Evolutionary conservation across 2,113 vertebrate genomes (phyloP), one percentile per base, ranked within the genome.

Genomic region (Empidonax traillii): DNA sequence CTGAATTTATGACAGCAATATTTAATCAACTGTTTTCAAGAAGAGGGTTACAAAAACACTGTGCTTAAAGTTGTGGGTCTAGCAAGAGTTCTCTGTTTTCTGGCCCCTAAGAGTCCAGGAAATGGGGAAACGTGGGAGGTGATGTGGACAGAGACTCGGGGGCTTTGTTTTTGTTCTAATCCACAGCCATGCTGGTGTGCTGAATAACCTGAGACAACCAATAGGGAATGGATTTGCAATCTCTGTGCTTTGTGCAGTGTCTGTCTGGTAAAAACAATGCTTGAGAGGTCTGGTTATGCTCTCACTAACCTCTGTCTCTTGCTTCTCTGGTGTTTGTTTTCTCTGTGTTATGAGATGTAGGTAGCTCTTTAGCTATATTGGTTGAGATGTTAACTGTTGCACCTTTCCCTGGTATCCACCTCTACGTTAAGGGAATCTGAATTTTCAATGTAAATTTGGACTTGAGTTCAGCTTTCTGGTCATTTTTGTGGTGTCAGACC

Each of bases 1-100:
- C 58, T 94, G 79, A 86, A 97, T 96, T 97, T 97, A 97, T 97
- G 93, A 73, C 81, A 82, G 87, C 81, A 86, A 59, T 94, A 92
- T 92, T 89, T 89, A 95, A 95, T 95, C 49, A 86, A 74, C 85
- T 93, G 71, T 93, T 96, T 96, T 93, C 86, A 88, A 92, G 94
- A 85, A 75, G 71, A 84, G 61, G 77, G 69, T 85, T 91, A 74
- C 39, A 76, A 81, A 91, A 94, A 66, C 56, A 73, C 31, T 76
- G 43, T 46, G 72, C 81, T 85, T 67, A 31, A 95, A 96, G 88
- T 76, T 61, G 78, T 37, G 53, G 55, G 35, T 93, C 68, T 84
- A 88, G 75, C 41, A 87, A 72, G 77, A 78, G 24, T 33, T 67
- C 46, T 63, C 47, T 74, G 33, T n/a, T 84, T 86, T 74, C 68